A percentile compares a stretch with the other conserved stretches of the same genome.
These are phyloP conservation scores for Garra rufa DNA, from an alignment of 2,113 vertebrate species.

Conservation along the genomic window DNA sequence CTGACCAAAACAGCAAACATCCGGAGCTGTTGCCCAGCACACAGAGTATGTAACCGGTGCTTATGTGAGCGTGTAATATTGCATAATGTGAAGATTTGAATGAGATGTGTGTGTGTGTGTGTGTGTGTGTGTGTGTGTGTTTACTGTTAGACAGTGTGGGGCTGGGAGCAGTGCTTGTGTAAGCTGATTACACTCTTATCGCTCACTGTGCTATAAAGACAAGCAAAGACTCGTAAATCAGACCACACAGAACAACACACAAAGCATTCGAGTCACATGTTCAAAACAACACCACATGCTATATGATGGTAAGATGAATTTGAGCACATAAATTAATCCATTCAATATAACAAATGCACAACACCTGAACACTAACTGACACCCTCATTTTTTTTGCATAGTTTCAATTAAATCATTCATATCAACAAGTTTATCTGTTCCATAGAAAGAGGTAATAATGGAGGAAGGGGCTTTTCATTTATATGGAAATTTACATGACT, in stretches of 20 bases:
- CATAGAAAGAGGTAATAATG: neutral
- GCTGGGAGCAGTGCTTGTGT: conserved; percentile 45
- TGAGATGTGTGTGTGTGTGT: conserved; percentile 25
- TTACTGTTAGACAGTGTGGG: conserved; percentile 35
- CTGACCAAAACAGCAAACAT: conserved; percentile 49
- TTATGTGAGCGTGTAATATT: conserved; percentile 41
- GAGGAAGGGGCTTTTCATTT: neutral
- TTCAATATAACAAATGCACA: neutral
- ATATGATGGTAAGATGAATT: neutral
- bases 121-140: conserved; percentile 24
- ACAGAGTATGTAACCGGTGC: conserved; percentile 22
- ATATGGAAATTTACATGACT: conserved; percentile 12
- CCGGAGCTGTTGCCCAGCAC: conserved; percentile 1
- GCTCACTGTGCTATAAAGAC: conserved; percentile 50
- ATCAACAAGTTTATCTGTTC: neutral
- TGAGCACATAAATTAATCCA: neutral
- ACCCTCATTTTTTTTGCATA: neutral
- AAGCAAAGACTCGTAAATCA: conserved; percentile 55
- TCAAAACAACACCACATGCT: conserved; percentile 21
- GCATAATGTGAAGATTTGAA: conserved; percentile 52
- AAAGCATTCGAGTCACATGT: neutral
- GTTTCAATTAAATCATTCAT: neutral
- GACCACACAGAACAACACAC: conserved; percentile 17
- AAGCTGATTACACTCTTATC: conserved; percentile 59
- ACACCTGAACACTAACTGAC: neutral